These are phyloP conservation scores for Clanis bilineata DNA, from an alignment of 2,888 invertebrate species.

Conservation along the genomic window DNA sequence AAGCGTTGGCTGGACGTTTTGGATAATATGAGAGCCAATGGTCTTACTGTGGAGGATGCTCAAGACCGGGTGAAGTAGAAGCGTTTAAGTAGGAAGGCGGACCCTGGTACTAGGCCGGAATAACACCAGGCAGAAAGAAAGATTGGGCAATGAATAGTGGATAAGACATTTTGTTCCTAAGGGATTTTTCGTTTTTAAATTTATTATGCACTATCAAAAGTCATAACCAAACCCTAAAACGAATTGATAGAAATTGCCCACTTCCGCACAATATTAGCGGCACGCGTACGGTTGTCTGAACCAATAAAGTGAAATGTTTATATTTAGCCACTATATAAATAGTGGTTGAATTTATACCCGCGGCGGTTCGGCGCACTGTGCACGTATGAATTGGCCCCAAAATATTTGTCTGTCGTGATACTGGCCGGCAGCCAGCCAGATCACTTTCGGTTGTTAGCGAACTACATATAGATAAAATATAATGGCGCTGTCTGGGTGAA, in stretches of 20 bases:
- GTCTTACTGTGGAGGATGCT: too few species aligned
- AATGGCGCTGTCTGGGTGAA: slow-evolving; percentile 51
- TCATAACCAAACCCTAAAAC: neutral
- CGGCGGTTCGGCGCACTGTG: slow-evolving; percentile 46
- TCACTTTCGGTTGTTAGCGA: slow-evolving; percentile 65
- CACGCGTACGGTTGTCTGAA: slow-evolving; percentile 40
- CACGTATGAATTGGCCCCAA: slow-evolving; percentile 71
- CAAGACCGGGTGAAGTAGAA: too few species aligned
- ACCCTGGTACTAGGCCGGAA: too few species aligned
- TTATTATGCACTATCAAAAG: neutral
- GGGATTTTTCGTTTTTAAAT: neutral
- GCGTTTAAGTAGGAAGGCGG: too few species aligned
- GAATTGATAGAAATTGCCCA: slow-evolving; percentile 41
- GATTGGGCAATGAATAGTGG: too few species aligned
- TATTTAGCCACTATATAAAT: slow-evolving; percentile 68
- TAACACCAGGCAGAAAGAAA: too few species aligned
- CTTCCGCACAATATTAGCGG: slow-evolving; percentile 46
- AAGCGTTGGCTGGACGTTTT: too few species aligned
- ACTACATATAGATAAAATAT: slow-evolving; percentile 62
- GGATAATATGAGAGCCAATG: too few species aligned
- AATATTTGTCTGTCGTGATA: slow-evolving; percentile 76
- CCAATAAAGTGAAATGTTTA: slow-evolving; percentile 65
- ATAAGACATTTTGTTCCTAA: too few species aligned
- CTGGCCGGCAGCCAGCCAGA: slow-evolving; percentile 72
- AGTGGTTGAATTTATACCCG: slow-evolving; percentile 64